Conservation (phyloP, 2,113 vertebrate species). For the Ellobius talpinus region DNA sequence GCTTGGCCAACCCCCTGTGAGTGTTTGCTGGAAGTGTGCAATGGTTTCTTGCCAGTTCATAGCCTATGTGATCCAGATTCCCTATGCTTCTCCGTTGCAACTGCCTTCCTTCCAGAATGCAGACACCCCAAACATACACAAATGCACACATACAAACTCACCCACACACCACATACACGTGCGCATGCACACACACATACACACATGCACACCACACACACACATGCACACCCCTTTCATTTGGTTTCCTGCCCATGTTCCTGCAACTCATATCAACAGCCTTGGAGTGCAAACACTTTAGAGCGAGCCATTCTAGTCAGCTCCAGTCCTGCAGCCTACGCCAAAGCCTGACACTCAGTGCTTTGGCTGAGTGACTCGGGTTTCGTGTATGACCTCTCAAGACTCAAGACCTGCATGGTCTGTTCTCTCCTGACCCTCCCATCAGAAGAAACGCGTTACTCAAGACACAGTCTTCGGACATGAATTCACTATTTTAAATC, state of each 20-base stretch:
- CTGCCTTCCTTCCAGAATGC: background rate
- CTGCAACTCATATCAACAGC: background rate
- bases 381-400: background rate
- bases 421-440: background rate
- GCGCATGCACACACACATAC: background rate
- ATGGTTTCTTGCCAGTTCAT: background rate
- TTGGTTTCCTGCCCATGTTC: conserved; percentile 17
- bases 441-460: too few relatives aligned
- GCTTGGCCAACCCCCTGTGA: background rate
- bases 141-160: background rate
- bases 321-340: background rate
- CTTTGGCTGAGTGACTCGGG: background rate
- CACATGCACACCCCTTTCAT: background rate
- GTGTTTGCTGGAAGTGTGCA: conserved; percentile 24
- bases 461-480: too few relatives aligned
- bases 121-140: fast-evolving
- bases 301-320: background rate
- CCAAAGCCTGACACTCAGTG: too few relatives aligned
- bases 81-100: background rate
- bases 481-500: conserved; percentile 2
- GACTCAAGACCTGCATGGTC: background rate
- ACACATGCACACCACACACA: background rate
- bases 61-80: background rate
- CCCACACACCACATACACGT: background rate
- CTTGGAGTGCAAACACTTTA: background rate